Conservation (phyloP, 2,888 invertebrate species). For the Xylota sylvarum region DNA sequence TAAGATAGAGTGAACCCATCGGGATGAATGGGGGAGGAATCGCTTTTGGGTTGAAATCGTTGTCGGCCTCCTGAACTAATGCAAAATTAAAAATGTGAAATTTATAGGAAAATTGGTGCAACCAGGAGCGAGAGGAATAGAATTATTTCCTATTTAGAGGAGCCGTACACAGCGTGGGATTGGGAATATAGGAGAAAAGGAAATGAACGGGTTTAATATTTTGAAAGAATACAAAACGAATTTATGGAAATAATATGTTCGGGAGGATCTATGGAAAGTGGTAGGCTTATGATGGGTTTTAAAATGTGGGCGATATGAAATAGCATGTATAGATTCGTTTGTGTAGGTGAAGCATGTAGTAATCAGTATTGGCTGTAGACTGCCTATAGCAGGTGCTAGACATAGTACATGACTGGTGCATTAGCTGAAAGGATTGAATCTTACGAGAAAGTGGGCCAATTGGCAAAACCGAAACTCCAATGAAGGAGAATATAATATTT, state of each 20-base stretch:
- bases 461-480: too few relatives aligned
- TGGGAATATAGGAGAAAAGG: too few relatives aligned
- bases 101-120: conserved; percentile 59
- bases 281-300: not conserved
- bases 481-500: too few relatives aligned
- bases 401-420: too few relatives aligned
- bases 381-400: too few relatives aligned
- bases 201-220: conserved; percentile 52
- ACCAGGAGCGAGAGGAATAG: not conserved
- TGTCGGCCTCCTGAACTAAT: conserved; percentile 34
- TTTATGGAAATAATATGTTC: conserved; percentile 4
- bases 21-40: conserved; percentile 7
- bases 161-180: not conserved
- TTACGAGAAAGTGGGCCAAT: too few relatives aligned
- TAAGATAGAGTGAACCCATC: conserved; percentile 8
- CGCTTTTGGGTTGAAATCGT: not conserved
- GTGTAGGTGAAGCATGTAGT: too few relatives aligned
- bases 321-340: too few relatives aligned
- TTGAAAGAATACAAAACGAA: conserved; percentile 52
- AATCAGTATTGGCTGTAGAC: too few relatives aligned
- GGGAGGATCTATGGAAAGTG: not conserved
- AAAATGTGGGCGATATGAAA: too few relatives aligned
- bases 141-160: conserved; percentile 39
- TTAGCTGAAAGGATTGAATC: too few relatives aligned
- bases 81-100: conserved; percentile 61